A percentile compares a stretch with the other conserved stretches of the same genome.
Conservation (phyloP, 2,797 vertebrate species). For the Enteromius afrohamiltoni region DNA sequence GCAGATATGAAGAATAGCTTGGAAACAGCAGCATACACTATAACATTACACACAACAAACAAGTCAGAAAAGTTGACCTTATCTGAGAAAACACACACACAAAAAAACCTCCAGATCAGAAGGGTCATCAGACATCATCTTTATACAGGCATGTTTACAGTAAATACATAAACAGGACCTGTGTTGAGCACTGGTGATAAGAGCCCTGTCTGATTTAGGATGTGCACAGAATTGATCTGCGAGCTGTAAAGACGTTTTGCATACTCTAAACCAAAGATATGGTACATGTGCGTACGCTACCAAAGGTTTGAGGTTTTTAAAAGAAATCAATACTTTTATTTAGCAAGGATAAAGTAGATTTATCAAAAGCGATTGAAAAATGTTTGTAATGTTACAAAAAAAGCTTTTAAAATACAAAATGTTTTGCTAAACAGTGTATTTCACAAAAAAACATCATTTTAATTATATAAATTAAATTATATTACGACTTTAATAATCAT, state of each 20-base stretch:
- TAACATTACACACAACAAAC: slow-evolving; percentile 4
- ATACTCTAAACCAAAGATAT: neutral
- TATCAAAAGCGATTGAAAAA: no score
- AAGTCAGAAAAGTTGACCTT: slow-evolving; percentile 6
- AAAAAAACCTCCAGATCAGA: neutral
- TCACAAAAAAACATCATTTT: neutral
- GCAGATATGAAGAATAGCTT: neutral
- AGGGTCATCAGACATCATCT: neutral
- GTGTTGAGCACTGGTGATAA: slow-evolving; percentile 11
- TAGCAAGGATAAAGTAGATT: neutral
- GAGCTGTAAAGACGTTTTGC: neutral
- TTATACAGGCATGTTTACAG: slow-evolving; percentile 34
- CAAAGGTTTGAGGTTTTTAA: neutral
- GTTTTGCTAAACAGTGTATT: neutral
- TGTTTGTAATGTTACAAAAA: neutral
- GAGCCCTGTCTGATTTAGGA: neutral
- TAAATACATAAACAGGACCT: slow-evolving; percentile 24
- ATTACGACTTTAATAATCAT: neutral
- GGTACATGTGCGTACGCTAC: neutral
- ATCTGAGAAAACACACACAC: slow-evolving; percentile 4
- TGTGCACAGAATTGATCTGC: neutral
- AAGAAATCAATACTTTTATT: neutral
- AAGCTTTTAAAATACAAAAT: neutral
- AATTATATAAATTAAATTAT: no score
- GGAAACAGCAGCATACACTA: neutral